Conservation (phyloP, 1,140 invertebrate genomes). For the Anadara kagoshimensis region DNA sequence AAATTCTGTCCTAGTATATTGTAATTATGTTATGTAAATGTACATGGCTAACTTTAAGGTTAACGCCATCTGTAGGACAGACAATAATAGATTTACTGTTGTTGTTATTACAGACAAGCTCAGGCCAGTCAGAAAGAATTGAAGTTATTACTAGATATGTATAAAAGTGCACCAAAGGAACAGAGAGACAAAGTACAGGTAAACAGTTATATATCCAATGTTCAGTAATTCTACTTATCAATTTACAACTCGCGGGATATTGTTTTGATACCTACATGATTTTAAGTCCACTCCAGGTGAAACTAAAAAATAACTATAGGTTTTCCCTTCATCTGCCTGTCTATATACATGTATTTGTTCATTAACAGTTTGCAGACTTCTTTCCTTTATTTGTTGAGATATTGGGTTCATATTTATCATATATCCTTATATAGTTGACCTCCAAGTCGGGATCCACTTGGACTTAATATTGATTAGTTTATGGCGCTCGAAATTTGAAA, state of each 20-base stretch:
- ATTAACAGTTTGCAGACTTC: not conserved
- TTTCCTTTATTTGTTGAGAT: not conserved
- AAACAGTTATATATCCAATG: constrained; percentile 6
- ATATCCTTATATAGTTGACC: too few species aligned
- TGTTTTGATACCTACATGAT: too few species aligned
- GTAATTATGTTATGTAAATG: too few species aligned
- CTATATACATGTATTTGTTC: not conserved
- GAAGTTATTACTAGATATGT: constrained; percentile 96
- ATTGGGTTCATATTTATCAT: too few species aligned
- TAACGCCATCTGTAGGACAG: too few species aligned
- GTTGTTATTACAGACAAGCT: constrained; percentile 83
- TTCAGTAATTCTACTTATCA: not conserved
- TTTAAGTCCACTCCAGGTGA: too few species aligned
- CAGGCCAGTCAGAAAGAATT: constrained; percentile 79
- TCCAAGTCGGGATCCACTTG: too few species aligned
- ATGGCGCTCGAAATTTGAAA: too few species aligned
- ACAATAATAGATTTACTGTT: not conserved
- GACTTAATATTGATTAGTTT: too few species aligned
- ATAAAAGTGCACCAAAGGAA: constrained; percentile 97
- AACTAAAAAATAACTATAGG: not conserved
- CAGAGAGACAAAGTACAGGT: constrained; percentile 94
- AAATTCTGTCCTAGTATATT: too few species aligned
- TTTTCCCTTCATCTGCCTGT: not conserved
- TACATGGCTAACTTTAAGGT: too few species aligned
- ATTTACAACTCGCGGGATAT: not conserved